Evolutionary conservation across 53 echinoderm and acorn worm genomes (phyloP), one percentile per base, ranked within the genome.

Genomic region (Echinarachnius parma): DNA sequence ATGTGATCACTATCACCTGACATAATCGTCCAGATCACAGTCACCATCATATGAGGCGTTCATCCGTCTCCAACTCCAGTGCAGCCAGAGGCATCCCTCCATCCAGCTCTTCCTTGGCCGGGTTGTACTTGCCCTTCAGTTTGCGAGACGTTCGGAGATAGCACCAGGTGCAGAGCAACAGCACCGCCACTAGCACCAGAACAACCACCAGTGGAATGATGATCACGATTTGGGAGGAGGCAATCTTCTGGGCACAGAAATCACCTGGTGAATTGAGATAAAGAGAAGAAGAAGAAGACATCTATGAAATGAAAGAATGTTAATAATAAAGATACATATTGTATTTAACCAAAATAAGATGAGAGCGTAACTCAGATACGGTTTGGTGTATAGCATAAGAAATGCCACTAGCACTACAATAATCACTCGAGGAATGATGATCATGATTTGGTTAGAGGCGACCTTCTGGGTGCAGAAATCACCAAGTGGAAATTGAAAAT

Each of bases 91-190:
- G 91, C 83, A 90, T 87, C 21, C 86, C 87, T 13, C 84, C 98
- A 25, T 84, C 86, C 31, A 85, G 63, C 64, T 96, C 98, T 34
- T 80, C 98, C 62, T 92, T 85, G 10, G 96, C 85, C 26, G 98
- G 98, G 79, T 98, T 98, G 65, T 98, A 98, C 59, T 98, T 98
- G 18, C 98, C 98, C 45, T 98, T 86, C 91, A 98, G 88, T 75
- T 87, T 91, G 19, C 98, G 79, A 5, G 91, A 84, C 31, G 88
- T 85, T n/a, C 81, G 59, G 21, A 98, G 80, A 46, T 88, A 88
- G 83, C 91, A 86, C 87, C 91, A 98, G 75, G 77, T 69, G 36
- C 82, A 98, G 44, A 88, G 10, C 14, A 64, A 21, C 13, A 80
- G 71, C 11, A 86, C 70, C 22, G 80, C 61, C 7, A 91, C 55